These are phyloP conservation scores for Eunapius fragilis DNA, from an alignment of 37 sponge, comb jelly and placozoan species.

Conservation along the genomic window DNA sequence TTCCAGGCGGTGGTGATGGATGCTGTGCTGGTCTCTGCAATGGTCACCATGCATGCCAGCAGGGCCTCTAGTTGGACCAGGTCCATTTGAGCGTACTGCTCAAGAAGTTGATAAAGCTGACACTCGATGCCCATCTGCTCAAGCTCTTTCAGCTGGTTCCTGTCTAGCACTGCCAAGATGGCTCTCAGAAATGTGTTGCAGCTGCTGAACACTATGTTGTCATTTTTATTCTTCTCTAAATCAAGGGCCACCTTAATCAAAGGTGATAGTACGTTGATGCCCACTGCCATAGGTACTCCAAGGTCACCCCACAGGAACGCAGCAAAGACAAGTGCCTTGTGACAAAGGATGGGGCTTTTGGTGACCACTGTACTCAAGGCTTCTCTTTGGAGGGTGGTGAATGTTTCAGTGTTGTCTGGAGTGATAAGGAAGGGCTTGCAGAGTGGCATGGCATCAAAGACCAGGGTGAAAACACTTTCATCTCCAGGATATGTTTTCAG, in stretches of 20 bases:
- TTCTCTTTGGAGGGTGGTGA: neutral
- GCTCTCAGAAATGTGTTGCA: constrained; percentile 14
- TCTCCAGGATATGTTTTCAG: neutral
- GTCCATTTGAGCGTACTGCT: constrained; percentile 19
- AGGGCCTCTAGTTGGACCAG: constrained; percentile 14
- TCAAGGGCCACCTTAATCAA: constrained; percentile 24
- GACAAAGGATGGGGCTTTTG: neutral
- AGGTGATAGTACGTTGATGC: constrained; percentile 17
- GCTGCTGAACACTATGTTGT: neutral
- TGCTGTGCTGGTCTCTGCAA: constrained; percentile 11
- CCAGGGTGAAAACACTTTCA: neutral
- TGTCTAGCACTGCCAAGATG: constrained; percentile 21
- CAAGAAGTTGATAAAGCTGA: constrained; percentile 14
- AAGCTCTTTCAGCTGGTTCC: constrained; percentile 33
- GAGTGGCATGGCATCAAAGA: neutral
- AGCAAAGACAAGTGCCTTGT: neutral
- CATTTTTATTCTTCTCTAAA: neutral
- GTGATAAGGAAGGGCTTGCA: neutral
- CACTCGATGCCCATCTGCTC: constrained; percentile 18
- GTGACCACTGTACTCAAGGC: neutral
- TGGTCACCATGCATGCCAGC: constrained; percentile 21
- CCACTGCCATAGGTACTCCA: constrained; percentile 9
- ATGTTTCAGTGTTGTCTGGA: neutral
- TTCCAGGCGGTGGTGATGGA: neutral
- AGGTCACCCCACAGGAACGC: neutral